These are phyloP conservation scores for Drosophila willistoni DNA, from an alignment of 1,140 invertebrate species.

Conservation along the genomic window DNA sequence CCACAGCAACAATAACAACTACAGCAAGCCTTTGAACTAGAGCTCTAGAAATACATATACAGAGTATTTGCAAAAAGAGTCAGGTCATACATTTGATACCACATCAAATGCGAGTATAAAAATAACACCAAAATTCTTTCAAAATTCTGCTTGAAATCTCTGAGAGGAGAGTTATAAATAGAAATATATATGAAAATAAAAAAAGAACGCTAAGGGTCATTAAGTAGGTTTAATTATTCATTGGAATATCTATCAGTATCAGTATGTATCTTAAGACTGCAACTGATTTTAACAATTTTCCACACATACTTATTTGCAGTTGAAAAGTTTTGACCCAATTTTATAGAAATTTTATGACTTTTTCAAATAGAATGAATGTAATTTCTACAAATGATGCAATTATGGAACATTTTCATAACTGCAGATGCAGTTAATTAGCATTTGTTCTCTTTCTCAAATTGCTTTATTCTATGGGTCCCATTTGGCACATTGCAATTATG, in stretches of 20 bases:
- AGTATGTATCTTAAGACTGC: too few species aligned
- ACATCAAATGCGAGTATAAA: too few species aligned
- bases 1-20: constrained; percentile 21
- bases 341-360: not conserved
- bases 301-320: not conserved
- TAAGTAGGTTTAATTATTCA: too few species aligned
- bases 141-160: not conserved
- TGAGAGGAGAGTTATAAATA: too few species aligned
- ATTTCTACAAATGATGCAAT: constrained; percentile 15
- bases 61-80: not conserved
- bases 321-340: not conserved
- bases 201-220: too few species aligned
- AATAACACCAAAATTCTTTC: not conserved
- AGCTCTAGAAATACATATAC: not conserved
- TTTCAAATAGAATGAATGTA: not conserved
- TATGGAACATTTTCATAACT: constrained; percentile 14
- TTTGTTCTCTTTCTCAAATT: constrained; percentile 30
- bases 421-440: constrained; percentile 54
- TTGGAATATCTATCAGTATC: too few species aligned
- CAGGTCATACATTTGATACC: not conserved
- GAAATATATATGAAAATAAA: too few species aligned
- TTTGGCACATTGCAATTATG: constrained; percentile 72
- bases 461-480: constrained; percentile 56
- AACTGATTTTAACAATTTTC: too few species aligned
- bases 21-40: not conserved